These are phyloP conservation scores for Dicycla oo DNA, from an alignment of 2,888 invertebrate genomes.

Conservation along the genomic window DNA sequence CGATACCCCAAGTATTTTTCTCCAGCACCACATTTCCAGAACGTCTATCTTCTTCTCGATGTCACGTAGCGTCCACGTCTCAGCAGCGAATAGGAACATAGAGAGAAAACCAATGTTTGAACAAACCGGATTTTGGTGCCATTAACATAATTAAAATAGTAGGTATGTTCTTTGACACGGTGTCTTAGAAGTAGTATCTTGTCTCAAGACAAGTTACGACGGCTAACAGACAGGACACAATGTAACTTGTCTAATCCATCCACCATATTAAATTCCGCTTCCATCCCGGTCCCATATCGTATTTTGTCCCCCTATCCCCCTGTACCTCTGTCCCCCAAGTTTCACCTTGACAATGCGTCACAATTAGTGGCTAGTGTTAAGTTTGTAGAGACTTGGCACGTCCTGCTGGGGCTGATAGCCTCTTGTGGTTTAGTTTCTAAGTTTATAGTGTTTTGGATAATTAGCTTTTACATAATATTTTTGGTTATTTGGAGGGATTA, in stretches of 20 bases:
- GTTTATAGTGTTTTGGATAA: constrained; percentile 2
- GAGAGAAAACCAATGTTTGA: too few relatives aligned
- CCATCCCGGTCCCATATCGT: constrained; percentile 15
- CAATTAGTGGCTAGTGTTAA: constrained; percentile 46
- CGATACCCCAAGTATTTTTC: too few relatives aligned
- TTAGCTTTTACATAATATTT: neutral
- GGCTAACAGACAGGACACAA: constrained; percentile 23
- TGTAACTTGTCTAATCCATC: constrained; percentile 34
- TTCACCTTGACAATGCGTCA: constrained; percentile 39
- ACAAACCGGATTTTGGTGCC: too few relatives aligned
- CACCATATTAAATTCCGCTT: constrained; percentile 29
- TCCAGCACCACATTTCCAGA: too few relatives aligned
- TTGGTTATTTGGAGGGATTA: neutral
- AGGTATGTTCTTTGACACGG: neutral
- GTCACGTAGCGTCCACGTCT: too few relatives aligned
- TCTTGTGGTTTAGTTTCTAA: constrained; percentile 5
- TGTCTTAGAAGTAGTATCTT: neutral
- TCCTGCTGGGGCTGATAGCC: constrained; percentile 35
- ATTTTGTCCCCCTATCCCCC: constrained; percentile 2
- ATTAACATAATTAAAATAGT: neutral
- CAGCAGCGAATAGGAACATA: too few relatives aligned
- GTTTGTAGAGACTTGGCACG: constrained; percentile 26
- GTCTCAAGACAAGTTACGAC: constrained; percentile 14
- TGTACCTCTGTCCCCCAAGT: constrained; percentile 9
- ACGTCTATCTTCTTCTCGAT: too few relatives aligned